Percentiles rank a stretch among this genome's conserved stretches.
Conservation (phyloP, 2,888 invertebrate genomes). For the Perdita meconis region DNA sequence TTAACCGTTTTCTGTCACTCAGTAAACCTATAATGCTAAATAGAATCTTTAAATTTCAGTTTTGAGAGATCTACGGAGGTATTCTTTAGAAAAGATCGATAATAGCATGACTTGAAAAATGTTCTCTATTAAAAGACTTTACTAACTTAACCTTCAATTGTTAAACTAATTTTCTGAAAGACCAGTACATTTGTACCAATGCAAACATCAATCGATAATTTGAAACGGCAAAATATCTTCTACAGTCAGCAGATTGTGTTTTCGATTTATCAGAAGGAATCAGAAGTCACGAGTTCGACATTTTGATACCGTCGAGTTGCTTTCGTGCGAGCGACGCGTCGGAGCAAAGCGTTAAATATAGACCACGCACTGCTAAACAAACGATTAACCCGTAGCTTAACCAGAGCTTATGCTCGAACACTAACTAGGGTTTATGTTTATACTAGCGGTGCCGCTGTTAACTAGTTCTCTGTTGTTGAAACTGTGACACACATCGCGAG, state of each 20-base stretch:
- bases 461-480: conserved; percentile 68
- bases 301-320: conserved; percentile 74
- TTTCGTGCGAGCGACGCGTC: conserved; percentile 71
- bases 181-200: too few relatives aligned
- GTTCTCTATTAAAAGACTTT: too few relatives aligned
- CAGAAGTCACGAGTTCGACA: conserved; percentile 27
- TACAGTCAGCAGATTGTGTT: neutral
- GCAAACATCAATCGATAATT: too few relatives aligned
- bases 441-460: conserved; percentile 64
- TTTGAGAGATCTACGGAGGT: neutral
- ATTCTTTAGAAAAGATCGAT: too few relatives aligned
- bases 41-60: neutral
- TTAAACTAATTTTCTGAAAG: too few relatives aligned
- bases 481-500: conserved; percentile 60
- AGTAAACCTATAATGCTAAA: too few relatives aligned
- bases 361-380: conserved; percentile 74
- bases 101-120: too few relatives aligned
- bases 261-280: too few relatives aligned
- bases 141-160: too few relatives aligned
- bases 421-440: conserved; percentile 75
- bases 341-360: conserved; percentile 74
- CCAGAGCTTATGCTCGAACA: conserved; percentile 73
- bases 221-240: neutral
- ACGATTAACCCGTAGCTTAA: conserved; percentile 79
- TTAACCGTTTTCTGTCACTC: too few relatives aligned